phyloP scores from a whole-genome alignment of 2,888 invertebrate genomes.

The Lepidocyrtinus sp. region DNA sequence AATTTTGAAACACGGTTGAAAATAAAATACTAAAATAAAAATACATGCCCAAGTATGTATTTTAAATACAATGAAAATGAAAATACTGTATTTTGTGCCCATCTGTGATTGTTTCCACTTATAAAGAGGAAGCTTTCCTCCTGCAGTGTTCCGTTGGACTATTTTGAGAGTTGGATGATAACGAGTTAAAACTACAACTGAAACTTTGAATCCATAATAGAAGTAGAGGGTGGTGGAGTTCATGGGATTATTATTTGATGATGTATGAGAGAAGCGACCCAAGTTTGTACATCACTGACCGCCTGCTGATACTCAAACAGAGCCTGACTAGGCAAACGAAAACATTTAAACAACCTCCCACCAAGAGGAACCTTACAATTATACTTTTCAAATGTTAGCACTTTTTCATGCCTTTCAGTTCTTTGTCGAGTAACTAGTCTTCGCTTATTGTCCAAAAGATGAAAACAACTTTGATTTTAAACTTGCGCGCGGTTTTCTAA shows the following conservation, averaged over 20 bases:
- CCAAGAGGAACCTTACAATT: constrained; percentile 65
- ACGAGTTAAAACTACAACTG: constrained; percentile 46
- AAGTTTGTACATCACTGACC: constrained; percentile 67
- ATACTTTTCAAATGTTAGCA: constrained; percentile 64
- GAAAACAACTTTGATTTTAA: too few species aligned
- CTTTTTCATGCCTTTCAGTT: constrained; percentile 47
- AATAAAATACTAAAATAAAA: too few species aligned
- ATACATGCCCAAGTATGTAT: neutral
- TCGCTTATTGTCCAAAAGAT: neutral
- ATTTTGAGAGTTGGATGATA: constrained; percentile 48
- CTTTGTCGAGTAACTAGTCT: neutral
- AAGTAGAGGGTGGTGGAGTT: neutral
- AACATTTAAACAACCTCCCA: constrained; percentile 70
- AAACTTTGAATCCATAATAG: too few species aligned
- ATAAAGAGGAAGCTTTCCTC: neutral
- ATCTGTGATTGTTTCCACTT: constrained; percentile 1
- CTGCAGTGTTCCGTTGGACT: constrained; percentile 31
- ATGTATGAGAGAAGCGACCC: constrained; percentile 55
- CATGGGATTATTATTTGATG: constrained; percentile 44
- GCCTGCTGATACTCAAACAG: constrained; percentile 66
- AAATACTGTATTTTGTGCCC: constrained; percentile 20
- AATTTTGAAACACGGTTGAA: too few species aligned
- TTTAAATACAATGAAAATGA: neutral
- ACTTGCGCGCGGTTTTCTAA: too few species aligned
- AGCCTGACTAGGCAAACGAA: constrained; percentile 68